Percentiles rank a stretch among this genome's conserved stretches.
Evolutionary conservation across 2,888 invertebrate genomes (phyloP).

Genomic region (Pterostichus niger): DNA sequence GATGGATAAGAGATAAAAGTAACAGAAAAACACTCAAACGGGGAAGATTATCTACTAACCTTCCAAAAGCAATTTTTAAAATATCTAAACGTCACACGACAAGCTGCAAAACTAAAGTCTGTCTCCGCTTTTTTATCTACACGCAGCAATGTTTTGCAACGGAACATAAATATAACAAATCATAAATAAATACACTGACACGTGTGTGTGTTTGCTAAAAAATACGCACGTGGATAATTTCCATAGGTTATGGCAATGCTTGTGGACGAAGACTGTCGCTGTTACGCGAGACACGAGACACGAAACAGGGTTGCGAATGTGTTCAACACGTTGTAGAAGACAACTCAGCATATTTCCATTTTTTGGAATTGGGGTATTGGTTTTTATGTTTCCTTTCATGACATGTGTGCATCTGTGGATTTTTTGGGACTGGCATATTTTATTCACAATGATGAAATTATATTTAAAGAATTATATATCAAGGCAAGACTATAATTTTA

Average conservation of each 20-base stretch:
- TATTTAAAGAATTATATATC: too few relatives aligned
- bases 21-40: too few relatives aligned
- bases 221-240: slow-evolving; percentile 42
- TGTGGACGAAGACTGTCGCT: not conserved
- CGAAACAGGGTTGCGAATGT: not conserved
- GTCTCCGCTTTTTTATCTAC: slow-evolving; percentile 1
- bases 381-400: slow-evolving; percentile 22
- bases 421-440: too few relatives aligned
- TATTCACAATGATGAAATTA: too few relatives aligned
- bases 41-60: too few relatives aligned
- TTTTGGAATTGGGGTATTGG: slow-evolving; percentile 29
- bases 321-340: slow-evolving; percentile 25
- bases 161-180: slow-evolving; percentile 52
- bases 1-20: too few relatives aligned
- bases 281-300: too few relatives aligned
- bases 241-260: slow-evolving; percentile 4
- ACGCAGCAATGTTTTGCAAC: slow-evolving; percentile 16
- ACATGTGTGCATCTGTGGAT: not conserved
- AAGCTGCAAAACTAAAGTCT: slow-evolving; percentile 2
- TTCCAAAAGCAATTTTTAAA: not conserved
- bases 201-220: slow-evolving; percentile 26
- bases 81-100: not conserved
- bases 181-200: slow-evolving; percentile 48
- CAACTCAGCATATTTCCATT: slow-evolving; percentile 8
- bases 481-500: too few relatives aligned